Percentiles rank a stretch among this genome's conserved stretches.
Conservation (phyloP, 2,888 invertebrate genomes). For the Clivina fossor region DNA sequence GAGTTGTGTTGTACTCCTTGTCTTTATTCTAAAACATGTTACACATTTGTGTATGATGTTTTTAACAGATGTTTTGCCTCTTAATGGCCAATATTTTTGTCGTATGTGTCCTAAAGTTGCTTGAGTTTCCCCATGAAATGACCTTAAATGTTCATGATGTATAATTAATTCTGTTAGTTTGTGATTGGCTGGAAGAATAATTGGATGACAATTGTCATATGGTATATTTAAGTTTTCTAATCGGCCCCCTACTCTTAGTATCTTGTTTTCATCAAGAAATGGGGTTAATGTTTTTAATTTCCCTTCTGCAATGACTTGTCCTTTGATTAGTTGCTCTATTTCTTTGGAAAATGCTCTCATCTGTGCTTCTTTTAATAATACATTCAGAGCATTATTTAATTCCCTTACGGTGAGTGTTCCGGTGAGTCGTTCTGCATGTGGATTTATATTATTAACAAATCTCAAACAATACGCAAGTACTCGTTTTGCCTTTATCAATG, state of each 20-base stretch:
- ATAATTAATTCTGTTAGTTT: slow-evolving; percentile 12
- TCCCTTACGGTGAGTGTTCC: no score
- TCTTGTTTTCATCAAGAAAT: not conserved
- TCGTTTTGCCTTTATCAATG: not conserved
- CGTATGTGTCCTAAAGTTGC: slow-evolving; percentile 18
- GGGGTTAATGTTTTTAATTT: not conserved
- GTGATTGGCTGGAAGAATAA: not conserved
- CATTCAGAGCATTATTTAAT: no score
- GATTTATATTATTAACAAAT: no score
- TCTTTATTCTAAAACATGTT: not conserved
- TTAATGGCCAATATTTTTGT: no score
- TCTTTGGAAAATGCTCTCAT: no score
- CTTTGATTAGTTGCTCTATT: no score
- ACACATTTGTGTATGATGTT: not conserved
- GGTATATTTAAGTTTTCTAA: no score
- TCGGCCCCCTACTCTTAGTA: not conserved
- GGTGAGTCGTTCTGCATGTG: no score
- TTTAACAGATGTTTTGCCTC: no score
- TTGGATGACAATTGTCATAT: no score
- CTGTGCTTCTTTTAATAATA: not conserved
- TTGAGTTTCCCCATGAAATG: slow-evolving; percentile 33
- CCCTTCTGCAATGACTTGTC: not conserved
- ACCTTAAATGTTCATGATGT: slow-evolving; percentile 26
- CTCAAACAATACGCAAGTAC: not conserved
- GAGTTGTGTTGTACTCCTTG: slow-evolving; percentile 11